Evolutionary conservation across 2,113 vertebrate genomes (phyloP).

Genomic region (Gymnarchus niloticus): DNA sequence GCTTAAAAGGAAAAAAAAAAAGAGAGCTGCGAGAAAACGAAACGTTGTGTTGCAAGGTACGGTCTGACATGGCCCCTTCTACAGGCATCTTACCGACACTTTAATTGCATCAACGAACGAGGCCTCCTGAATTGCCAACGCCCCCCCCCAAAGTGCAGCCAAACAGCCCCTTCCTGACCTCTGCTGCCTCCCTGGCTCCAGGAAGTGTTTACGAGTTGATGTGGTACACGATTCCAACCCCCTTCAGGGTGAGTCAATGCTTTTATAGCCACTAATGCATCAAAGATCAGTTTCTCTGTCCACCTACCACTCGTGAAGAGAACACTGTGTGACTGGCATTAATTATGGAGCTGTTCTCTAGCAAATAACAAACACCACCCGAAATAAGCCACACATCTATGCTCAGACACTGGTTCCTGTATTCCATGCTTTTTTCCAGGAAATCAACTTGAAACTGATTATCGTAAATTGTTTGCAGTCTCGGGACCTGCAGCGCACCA

Average conservation of each 20-base stretch:
- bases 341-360: conserved; percentile 28
- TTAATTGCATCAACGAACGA: not conserved
- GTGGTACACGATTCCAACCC: conserved; percentile 42
- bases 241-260: conserved; percentile 24
- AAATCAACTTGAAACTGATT: conserved; percentile 9
- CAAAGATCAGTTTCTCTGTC: conserved; percentile 28
- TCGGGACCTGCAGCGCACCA: not conserved
- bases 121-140: not conserved
- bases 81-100: not conserved
- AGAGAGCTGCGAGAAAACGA: not conserved
- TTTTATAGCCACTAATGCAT: conserved; percentile 38
- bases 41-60: too few relatives aligned
- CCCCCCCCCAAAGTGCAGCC: not conserved
- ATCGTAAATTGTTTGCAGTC: not conserved
- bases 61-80: not conserved
- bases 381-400: not conserved
- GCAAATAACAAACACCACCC: not conserved
- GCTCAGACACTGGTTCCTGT: not conserved
- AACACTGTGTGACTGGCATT: conserved; percentile 51
- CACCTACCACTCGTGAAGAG: conserved; percentile 14
- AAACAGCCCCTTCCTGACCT: not conserved
- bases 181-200: conserved; percentile 15
- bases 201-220: conserved; percentile 41
- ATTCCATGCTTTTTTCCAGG: not conserved
- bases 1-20: not conserved